A percentile compares a stretch with the other conserved stretches of the same genome.
These are phyloP conservation scores for Crossaster papposus DNA, from an alignment of 53 echinoderm and acorn worm genomes.

Conservation along the genomic window DNA sequence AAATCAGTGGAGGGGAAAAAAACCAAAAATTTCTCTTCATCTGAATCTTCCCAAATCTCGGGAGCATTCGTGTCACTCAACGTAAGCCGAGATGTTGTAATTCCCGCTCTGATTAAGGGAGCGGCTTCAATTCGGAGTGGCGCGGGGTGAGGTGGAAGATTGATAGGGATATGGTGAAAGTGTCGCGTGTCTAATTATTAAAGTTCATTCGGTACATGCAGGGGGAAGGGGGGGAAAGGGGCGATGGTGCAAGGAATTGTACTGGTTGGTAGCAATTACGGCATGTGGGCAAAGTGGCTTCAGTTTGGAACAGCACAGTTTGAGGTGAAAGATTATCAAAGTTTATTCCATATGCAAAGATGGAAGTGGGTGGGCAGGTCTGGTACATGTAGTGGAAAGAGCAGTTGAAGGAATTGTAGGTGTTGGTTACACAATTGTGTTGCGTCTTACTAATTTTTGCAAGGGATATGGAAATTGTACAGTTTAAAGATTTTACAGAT, in stretches of 20 bases:
- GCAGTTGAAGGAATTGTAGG: too few relatives aligned
- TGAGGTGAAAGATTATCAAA: too few relatives aligned
- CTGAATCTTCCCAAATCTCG: neutral
- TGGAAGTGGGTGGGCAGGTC: too few relatives aligned
- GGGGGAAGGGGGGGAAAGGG: neutral
- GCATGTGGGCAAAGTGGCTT: too few relatives aligned
- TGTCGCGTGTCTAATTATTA: constrained; percentile 41
- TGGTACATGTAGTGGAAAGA: too few relatives aligned
- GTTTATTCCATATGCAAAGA: too few relatives aligned
- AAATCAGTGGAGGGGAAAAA: too few relatives aligned
- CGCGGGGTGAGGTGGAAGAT: constrained; percentile 27
- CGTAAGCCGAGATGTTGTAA: constrained; percentile 46
- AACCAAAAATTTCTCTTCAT: neutral
- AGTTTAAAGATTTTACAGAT: too few relatives aligned
- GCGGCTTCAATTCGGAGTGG: constrained; percentile 20
- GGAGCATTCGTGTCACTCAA: constrained; percentile 4
- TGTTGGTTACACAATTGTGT: neutral
- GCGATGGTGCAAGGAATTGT: neutral
- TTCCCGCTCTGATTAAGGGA: constrained; percentile 47
- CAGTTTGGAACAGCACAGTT: too few relatives aligned
- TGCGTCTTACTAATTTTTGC: neutral
- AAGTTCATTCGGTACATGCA: neutral
- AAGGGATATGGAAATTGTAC: neutral
- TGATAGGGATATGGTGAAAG: constrained; percentile 36
- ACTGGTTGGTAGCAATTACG: too few relatives aligned